Evolutionary conservation across 2,888 invertebrate species (phyloP).

Genomic region (Melieria crassipennis): DNA sequence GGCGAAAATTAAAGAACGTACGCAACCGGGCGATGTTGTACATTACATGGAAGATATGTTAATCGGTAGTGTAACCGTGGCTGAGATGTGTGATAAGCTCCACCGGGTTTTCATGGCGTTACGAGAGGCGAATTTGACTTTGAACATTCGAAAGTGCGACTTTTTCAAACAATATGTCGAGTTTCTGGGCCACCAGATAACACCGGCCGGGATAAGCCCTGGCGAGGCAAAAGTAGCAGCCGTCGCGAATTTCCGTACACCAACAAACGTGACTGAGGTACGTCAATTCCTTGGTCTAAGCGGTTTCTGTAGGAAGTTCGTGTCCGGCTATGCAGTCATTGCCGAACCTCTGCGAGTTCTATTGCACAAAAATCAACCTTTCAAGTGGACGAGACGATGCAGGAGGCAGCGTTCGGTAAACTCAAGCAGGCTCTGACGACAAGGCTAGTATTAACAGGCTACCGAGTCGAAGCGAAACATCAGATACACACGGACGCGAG

Average conservation of each 20-base stretch:
- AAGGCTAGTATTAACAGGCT: slow-evolving; percentile 27
- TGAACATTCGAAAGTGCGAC: slow-evolving; percentile 33
- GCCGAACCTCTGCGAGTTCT: slow-evolving; percentile 24
- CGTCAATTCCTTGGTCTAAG: slow-evolving; percentile 30
- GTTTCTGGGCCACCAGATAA: slow-evolving; percentile 32
- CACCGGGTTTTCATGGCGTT: neutral
- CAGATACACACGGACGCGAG: slow-evolving; percentile 35
- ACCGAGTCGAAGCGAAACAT: slow-evolving; percentile 32
- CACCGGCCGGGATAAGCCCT: slow-evolving; percentile 29
- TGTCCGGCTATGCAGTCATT: slow-evolving; percentile 7
- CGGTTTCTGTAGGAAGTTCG: too few species aligned
- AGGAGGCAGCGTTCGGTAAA: slow-evolving; percentile 21
- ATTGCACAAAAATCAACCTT: slow-evolving; percentile 25
- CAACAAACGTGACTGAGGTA: slow-evolving; percentile 29
- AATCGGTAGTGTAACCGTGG: too few species aligned
- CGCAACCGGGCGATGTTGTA: slow-evolving; percentile 24
- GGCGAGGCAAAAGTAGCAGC: slow-evolving; percentile 31
- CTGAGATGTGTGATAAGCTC: neutral
- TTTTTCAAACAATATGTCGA: slow-evolving; percentile 30
- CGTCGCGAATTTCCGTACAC: slow-evolving; percentile 15
- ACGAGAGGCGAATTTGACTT: slow-evolving; percentile 23
- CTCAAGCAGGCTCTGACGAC: slow-evolving; percentile 21
- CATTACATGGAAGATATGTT: slow-evolving; percentile 20
- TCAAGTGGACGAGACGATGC: slow-evolving; percentile 21
- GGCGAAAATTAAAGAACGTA: slow-evolving; percentile 16